phyloP scores from a whole-genome alignment of 2,888 invertebrate genomes.

The Chydorus sphaericus region DNA sequence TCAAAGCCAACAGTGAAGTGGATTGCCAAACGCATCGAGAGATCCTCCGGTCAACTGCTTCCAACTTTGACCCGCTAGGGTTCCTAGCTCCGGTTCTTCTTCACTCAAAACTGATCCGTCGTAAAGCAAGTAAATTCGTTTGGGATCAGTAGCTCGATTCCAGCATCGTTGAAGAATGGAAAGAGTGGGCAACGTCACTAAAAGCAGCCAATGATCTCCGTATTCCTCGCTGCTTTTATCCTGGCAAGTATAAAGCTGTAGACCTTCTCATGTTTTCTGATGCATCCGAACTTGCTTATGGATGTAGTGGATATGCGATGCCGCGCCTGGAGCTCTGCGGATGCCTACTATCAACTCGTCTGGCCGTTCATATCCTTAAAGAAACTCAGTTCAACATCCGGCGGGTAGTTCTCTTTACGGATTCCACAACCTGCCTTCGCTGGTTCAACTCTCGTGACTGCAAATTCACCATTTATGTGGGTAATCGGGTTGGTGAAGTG shows the following conservation, averaged over 20 bases:
- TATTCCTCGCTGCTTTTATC: neutral
- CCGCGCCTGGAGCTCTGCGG: too few species aligned
- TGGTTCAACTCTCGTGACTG: too few species aligned
- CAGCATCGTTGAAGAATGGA: neutral
- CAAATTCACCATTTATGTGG: too few species aligned
- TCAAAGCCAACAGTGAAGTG: neutral
- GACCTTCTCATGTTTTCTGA: constrained; percentile 18
- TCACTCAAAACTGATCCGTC: too few species aligned
- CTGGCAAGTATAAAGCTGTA: too few species aligned
- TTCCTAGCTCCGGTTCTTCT: neutral
- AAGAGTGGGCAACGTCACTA: neutral
- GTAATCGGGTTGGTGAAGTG: too few species aligned
- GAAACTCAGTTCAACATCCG: too few species aligned
- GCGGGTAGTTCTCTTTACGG: too few species aligned
- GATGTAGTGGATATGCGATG: too few species aligned
- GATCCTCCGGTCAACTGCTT: neutral
- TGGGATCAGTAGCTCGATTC: constrained; percentile 22
- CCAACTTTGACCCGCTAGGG: neutral
- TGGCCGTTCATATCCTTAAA: too few species aligned
- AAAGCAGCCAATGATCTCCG: neutral
- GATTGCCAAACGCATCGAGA: neutral
- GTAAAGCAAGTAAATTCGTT: constrained; percentile 17
- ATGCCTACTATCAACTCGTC: too few species aligned
- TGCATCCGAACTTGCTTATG: constrained; percentile 16
- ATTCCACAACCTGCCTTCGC: too few species aligned